Evolutionary conservation across 2,888 invertebrate species (phyloP), one percentile per base, ranked within the genome.

Genomic region (Melinaea menophilus): DNA sequence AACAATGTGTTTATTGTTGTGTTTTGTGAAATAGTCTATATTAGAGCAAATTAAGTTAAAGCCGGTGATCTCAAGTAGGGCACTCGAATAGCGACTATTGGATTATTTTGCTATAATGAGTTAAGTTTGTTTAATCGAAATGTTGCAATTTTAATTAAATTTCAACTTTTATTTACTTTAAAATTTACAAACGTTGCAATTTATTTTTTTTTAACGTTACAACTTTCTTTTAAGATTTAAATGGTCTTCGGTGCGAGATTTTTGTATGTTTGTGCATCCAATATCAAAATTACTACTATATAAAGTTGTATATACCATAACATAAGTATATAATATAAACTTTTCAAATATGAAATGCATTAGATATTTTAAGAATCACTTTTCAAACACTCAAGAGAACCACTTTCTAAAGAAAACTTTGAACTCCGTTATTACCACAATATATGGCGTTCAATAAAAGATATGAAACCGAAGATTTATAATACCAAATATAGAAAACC

Each of bases 81-180:
- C 59, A 56, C 31, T 56, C 51, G 41, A 51, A 55, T 34, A 47
- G 56, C 59, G 64, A 57, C 66, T 61, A 61, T 60, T 63, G 61
- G 63, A 55, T 61, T 62, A 66, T 66, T 68, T 65, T 59, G 59
- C 59, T 61, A 57, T 66, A 65, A 71, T 62, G 65, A 64, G 66
- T 62, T 59, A 69, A 68, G 63, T 69, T 69, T 37, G 63, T 55
- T 66, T 63, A 62, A 66, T 65, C 65, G 62, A 65, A 66, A 65
- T 65, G 58, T 59, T 59, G 59, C 46, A 62, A 48, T 64, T 62
- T 63, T 63, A 63, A 63, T 63, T 63, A 63, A 63, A 59, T 59
- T 63, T 63, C 41, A 56, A 63, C 45, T 41, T 54, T 37, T 41
- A 5, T 22, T 59, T 41, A 11, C 54, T 31, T 59, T 31, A 41